Evolutionary conservation across 2,113 vertebrate species (phyloP).

Genomic region (Scomber scombrus): DNA sequence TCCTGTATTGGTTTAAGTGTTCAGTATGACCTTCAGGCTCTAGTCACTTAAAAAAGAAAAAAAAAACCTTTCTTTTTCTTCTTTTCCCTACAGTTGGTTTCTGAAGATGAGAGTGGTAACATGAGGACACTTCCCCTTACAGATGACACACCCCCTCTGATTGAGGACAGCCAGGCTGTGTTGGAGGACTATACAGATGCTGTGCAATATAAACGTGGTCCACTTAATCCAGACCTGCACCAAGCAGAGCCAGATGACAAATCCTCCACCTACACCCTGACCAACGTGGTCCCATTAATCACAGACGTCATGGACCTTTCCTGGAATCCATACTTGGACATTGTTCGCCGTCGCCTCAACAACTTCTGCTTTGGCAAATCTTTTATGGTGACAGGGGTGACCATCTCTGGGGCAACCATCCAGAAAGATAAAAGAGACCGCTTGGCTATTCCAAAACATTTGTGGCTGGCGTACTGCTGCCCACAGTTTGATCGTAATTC

Average conservation of each 20-base stretch:
- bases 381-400: conserved; percentile 79
- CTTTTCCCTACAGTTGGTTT: conserved; percentile 65
- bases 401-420: conserved; percentile 62
- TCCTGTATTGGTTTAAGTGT: background rate
- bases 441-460: conserved; percentile 73
- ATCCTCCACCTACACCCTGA: conserved; percentile 86
- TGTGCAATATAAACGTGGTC: conserved; percentile 76
- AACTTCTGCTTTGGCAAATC: conserved; percentile 80
- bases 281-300: conserved; percentile 86
- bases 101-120: conserved; percentile 67
- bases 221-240: conserved; percentile 85
- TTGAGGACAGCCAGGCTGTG: conserved; percentile 80
- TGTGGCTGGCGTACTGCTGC: conserved; percentile 85
- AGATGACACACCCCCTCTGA: conserved; percentile 63
- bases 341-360: conserved; percentile 78
- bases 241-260: conserved; percentile 81
- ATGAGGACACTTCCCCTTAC: conserved; percentile 77
- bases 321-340: conserved; percentile 76
- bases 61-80: background rate
- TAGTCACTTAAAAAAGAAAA: background rate
- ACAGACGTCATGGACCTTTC: conserved; percentile 70
- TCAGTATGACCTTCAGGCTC: background rate
- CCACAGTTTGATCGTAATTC: conserved; percentile 80
- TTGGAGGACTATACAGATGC: conserved; percentile 80
- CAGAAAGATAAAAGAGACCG: conserved; percentile 65